These are phyloP conservation scores for Aplysina aerophoba DNA, from an alignment of 37 sponge, comb jelly and placozoan species.

Conservation along the genomic window DNA sequence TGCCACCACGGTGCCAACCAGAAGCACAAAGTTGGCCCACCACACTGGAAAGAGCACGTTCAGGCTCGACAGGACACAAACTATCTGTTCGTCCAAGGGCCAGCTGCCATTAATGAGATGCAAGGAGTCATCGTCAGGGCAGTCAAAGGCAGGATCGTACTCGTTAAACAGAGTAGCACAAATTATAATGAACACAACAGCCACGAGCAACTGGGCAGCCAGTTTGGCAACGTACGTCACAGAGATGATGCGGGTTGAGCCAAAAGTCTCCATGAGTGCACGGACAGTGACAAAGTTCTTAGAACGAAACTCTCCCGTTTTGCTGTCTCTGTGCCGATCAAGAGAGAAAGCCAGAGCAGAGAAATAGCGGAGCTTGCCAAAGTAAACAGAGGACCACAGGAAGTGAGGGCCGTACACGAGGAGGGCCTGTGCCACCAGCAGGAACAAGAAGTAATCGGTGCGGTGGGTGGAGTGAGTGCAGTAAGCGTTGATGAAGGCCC, in stretches of 20 bases:
- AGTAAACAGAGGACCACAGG: slow-evolving; percentile 59
- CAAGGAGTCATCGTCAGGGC: slow-evolving; percentile 36
- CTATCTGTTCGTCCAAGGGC: slow-evolving; percentile 18
- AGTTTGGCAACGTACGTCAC: background rate
- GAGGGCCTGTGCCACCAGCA: slow-evolving; percentile 42
- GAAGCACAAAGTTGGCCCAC: slow-evolving; percentile 55
- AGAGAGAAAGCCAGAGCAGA: slow-evolving; percentile 35
- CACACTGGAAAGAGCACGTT: slow-evolving; percentile 46
- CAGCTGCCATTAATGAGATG: slow-evolving; percentile 12
- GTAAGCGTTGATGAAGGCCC: slow-evolving; percentile 43
- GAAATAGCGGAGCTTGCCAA: slow-evolving; percentile 62
- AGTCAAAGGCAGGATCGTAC: slow-evolving; percentile 49
- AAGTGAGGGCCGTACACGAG: slow-evolving; percentile 60
- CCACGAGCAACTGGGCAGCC: background rate
- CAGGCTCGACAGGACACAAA: slow-evolving; percentile 42
- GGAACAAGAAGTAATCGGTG: slow-evolving; percentile 46
- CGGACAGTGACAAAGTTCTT: slow-evolving; percentile 44
- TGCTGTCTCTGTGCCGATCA: slow-evolving; percentile 52
- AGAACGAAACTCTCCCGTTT: slow-evolving; percentile 44
- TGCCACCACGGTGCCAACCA: slow-evolving; percentile 22
- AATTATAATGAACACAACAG: background rate
- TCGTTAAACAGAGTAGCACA: slow-evolving; percentile 43
- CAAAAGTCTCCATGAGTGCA: slow-evolving; percentile 22
- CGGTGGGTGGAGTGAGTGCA: slow-evolving; percentile 42
- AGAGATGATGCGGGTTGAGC: background rate